Conservation (phyloP, 30 jellyfish, hydroid and myxozoan species). For the Aurelia coerulea region DNA sequence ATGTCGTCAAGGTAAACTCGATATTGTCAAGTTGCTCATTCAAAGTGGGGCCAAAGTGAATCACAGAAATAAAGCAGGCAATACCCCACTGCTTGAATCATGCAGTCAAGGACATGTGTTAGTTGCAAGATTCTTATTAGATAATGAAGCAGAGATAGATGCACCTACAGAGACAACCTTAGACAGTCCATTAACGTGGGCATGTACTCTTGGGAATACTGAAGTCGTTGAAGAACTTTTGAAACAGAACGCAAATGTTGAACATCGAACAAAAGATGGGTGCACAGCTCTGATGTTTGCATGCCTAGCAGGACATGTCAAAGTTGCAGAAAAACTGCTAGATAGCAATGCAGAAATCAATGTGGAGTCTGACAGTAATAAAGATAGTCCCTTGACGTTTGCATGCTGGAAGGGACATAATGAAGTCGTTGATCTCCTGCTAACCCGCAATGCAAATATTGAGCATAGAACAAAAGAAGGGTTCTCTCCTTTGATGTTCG, state of each 20-base stretch:
- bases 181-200: conserved; percentile 99
- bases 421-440: conserved; percentile 81
- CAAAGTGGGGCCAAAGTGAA: conserved; percentile 99
- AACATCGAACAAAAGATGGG: conserved; percentile 98
- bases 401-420: conserved; percentile 97
- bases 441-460: conserved; percentile 84
- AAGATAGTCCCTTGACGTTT: conserved; percentile 98
- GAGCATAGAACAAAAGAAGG: conserved; percentile 99
- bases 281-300: conserved; percentile 99
- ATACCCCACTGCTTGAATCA: conserved; percentile 96
- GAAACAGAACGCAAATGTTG: conserved; percentile 90
- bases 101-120: conserved; percentile 99
- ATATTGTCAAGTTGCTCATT: conserved; percentile 87
- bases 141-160: conserved; percentile 94
- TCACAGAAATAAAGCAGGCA: conserved; percentile 96
- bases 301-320: conserved; percentile 97
- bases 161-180: conserved; percentile 98
- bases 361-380: conserved; percentile 95
- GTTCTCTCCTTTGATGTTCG: conserved; percentile 98
- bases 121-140: conserved; percentile 93
- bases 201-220: conserved; percentile 96
- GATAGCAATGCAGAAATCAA: conserved; percentile 94
- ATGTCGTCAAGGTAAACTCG: conserved; percentile 99
- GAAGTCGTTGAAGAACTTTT: conserved; percentile 85
- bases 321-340: conserved; percentile 88